These are phyloP conservation scores for Acholoe squamosa DNA, from an alignment of 2,888 invertebrate genomes.

Conservation along the genomic window DNA sequence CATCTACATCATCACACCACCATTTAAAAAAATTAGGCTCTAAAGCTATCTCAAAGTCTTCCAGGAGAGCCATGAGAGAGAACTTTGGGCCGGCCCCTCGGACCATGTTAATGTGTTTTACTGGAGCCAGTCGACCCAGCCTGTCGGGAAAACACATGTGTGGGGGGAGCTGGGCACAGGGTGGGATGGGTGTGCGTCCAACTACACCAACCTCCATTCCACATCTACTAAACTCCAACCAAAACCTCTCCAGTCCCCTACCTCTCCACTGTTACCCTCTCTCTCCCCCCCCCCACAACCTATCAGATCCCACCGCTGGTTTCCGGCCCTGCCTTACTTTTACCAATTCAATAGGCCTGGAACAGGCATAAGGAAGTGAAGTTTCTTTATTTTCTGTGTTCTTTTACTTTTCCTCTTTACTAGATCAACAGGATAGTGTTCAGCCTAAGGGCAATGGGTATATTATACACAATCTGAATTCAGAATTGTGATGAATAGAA, in stretches of 20 bases:
- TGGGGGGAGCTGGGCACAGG: not conserved
- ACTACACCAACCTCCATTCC: too few relatives aligned
- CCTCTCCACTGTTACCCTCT: not conserved
- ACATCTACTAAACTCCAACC: too few relatives aligned
- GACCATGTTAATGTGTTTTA: constrained; percentile 29
- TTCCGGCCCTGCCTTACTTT: not conserved
- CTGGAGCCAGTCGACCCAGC: not conserved
- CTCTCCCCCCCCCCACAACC: not conserved
- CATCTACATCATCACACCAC: not conserved
- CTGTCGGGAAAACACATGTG: constrained; percentile 1
- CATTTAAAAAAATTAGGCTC: too few relatives aligned
- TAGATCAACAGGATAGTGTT: too few relatives aligned
- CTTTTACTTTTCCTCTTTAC: too few relatives aligned
- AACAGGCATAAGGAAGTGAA: not conserved
- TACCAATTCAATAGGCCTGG: not conserved
- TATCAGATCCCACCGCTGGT: not conserved
- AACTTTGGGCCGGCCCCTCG: not conserved
- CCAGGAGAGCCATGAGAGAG: not conserved
- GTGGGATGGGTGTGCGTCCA: too few relatives aligned
- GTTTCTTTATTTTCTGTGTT: too few relatives aligned
- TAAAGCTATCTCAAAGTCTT: not conserved
- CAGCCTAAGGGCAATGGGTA: too few relatives aligned
- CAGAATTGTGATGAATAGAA: too few relatives aligned
- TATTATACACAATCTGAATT: too few relatives aligned
- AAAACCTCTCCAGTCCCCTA: too few relatives aligned